Percentiles rank a stretch among this genome's conserved stretches.
These are phyloP conservation scores for Todus mexicanus DNA, from an alignment of 2,797 vertebrate genomes.

Conservation along the genomic window DNA sequence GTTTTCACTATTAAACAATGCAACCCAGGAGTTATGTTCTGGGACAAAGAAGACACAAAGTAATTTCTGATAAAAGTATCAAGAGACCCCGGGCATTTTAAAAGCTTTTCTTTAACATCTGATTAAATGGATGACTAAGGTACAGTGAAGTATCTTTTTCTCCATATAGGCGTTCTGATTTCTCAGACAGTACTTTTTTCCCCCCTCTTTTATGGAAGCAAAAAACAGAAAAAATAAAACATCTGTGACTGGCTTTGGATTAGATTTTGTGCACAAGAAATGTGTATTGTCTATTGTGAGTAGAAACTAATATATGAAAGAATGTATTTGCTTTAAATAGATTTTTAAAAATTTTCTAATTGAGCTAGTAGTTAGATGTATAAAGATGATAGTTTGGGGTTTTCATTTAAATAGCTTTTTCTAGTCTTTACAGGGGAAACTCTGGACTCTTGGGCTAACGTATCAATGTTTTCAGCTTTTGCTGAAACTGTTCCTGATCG, in stretches of 20 bases:
- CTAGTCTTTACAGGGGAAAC: not conserved
- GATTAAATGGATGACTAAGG: not conserved
- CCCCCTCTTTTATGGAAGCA: not conserved
- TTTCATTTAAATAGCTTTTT: not conserved
- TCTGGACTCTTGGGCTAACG: not conserved
- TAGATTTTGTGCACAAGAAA: not conserved
- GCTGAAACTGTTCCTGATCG: not conserved
- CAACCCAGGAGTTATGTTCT: not conserved
- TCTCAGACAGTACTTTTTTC: not conserved
- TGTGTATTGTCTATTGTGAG: not conserved
- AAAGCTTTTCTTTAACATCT: not conserved
- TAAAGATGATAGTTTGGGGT: not conserved
- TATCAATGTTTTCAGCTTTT: not conserved
- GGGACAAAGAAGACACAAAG: not conserved
- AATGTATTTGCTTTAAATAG: not conserved
- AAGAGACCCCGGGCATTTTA: not conserved
- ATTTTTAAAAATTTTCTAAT: not conserved
- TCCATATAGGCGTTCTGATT: not conserved
- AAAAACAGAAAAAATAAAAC: not conserved
- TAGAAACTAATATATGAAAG: not conserved
- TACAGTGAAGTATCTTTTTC: not conserved
- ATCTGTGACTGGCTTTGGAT: not conserved
- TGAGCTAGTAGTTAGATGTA: not conserved
- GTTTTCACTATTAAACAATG: not conserved
- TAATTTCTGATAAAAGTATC: not conserved